phyloP scores from a whole-genome alignment of 2,113 vertebrate species.

The Theristicus caerulescens region DNA sequence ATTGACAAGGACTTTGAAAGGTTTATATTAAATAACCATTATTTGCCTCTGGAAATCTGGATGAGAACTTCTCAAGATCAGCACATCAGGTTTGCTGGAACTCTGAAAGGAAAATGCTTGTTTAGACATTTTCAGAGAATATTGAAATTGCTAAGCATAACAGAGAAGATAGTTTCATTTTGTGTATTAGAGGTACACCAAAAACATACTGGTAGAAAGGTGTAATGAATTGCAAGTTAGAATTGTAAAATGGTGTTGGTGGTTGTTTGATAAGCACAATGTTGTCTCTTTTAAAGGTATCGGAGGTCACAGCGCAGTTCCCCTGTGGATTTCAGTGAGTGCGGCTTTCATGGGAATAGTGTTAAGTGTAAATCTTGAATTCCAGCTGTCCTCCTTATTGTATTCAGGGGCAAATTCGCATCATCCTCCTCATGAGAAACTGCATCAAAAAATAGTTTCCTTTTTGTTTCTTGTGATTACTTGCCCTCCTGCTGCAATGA shows the following conservation, averaged over 20 bases:
- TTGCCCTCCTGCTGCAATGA: background rate
- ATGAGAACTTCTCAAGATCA: background rate
- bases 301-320: background rate
- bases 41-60: background rate
- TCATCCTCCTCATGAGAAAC: background rate
- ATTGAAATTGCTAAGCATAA: background rate
- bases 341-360: background rate
- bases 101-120: constrained; percentile 16
- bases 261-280: background rate
- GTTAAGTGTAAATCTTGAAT: background rate
- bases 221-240: background rate
- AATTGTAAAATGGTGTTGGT: background rate
- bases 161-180: background rate
- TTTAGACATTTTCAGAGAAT: background rate
- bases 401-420: background rate
- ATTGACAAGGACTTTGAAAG: background rate
- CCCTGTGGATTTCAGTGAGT: background rate
- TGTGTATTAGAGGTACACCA: background rate
- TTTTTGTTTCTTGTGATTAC: background rate
- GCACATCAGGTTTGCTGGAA: background rate
- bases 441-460: background rate
- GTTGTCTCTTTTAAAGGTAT: background rate
- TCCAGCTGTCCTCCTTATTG: background rate
- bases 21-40: background rate
- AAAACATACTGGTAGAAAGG: background rate